Base-by-base conservation (phyloP, 2,888 invertebrate species). In the Troides helena region DNA sequence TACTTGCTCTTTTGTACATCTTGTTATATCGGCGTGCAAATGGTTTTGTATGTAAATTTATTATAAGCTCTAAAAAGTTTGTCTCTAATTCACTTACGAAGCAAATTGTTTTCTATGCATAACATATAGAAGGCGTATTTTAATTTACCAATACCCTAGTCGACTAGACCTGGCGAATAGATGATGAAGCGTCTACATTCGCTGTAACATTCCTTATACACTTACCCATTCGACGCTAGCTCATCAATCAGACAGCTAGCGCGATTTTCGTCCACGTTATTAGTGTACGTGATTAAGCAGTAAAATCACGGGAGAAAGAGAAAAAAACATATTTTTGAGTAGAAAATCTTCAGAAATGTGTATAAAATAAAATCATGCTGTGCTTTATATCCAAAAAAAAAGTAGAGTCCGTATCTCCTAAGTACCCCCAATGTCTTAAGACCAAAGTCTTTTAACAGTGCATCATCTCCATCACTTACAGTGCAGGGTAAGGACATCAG, bases 171-270 rank as follows among this genome's bases (percentile, higher is more conserved):
- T 82, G 81, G 80, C 80, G 78, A 79, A 82, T 85, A 88, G 76
- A 69, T 75, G 83, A 83, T 77, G 78, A 90, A 90, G 90, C 90
- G 73, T 82, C 89, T 91, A 89, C 83, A 71, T 74, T 80, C 79
- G 76, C 80, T 78, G 77, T 81, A 78, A 80, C 75, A 77, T 77
- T 76, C 74, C 76, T 73, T 79, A 73, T 76, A 77, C 77, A 96
- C 96, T 96, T 95, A 96, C 96, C 96, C 96, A 92, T 94, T 95
- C 85, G 94, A 94, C 85, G 95, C 94, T 93, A 95, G 94, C 94
- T 96, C 96, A 93, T 96, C 96, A 94, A 96, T 95, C 94, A 96
- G 95, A 96, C 96, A 96, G 96, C 96, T 97, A 90, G 82, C 84
- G 80, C 76, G 74, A 75, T 79, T 78, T 84, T 82, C 80, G 79